Base-by-base conservation (phyloP, 1,140 invertebrate genomes). In the Diprion similis region DNA sequence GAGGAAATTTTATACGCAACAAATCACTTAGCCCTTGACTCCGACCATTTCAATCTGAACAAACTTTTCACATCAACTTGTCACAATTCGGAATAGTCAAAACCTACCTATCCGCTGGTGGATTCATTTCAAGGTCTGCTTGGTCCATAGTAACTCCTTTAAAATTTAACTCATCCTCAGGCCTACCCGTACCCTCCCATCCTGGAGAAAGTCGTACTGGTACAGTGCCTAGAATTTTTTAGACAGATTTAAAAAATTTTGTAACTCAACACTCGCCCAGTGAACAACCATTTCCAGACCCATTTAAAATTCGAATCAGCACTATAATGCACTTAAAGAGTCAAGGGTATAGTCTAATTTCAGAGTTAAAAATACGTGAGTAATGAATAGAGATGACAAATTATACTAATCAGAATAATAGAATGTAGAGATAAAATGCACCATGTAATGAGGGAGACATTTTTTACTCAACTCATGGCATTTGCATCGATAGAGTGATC, bases 121-220 rank as follows among this genome's bases (percentile, higher is more conserved):
- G 93, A 79, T 93, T 91, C 70, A 95, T 87, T 86, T 95, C 93
- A 48, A 94, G 84, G 74, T 90, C 90, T 3, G 91, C 92, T 77
- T 90, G 89, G 77, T 93, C 92, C 94, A 95, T 94, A 9, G 91
- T 93, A 46, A 95, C 89, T 73, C 91, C 92, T 90, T 92, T 94
- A 80, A 95, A 93, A 86, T 96, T 95, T 75, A 95, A 90, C 80
- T 95, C 94, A 85, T 95, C 94, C 82, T 94, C 94, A n/a, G 94
- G 91, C 76, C 94, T 90, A 86, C 94, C 94, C 68, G 91, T 92
- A 75, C 94, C 94, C 89, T 96, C 95, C 95, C 95, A 96, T 68
- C 94, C 94, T 1, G 95, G 95, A 7, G 94, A 95, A 70, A 96
- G 88, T 77, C 93, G 92, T 46, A 96, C 95, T 67, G 95, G 95